Percentiles rank a stretch among this genome's conserved stretches.
phyloP scores from a whole-genome alignment of 2,797 vertebrate genomes.

The Poecilia wingei region DNA sequence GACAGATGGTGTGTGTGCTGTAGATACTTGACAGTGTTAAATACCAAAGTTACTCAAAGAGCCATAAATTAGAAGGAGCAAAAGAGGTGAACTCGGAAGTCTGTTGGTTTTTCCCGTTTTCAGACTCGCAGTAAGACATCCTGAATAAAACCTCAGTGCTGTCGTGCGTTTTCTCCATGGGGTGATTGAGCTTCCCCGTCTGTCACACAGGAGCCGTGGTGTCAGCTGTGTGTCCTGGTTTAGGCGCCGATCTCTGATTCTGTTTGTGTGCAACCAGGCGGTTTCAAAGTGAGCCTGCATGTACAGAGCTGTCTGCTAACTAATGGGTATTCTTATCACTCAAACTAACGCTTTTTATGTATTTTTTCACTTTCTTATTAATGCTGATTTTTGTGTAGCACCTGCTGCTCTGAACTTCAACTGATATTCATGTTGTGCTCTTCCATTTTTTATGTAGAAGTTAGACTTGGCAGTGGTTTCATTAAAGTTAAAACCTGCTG shows the following conservation, averaged over 20 bases:
- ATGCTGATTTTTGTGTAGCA: neutral
- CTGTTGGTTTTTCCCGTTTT: conserved; percentile 55
- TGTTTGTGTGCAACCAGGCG: conserved; percentile 1
- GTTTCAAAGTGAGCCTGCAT: neutral
- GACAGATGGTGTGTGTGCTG: conserved; percentile 68
- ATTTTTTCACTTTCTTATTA: neutral
- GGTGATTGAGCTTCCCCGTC: conserved; percentile 31
- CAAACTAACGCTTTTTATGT: neutral
- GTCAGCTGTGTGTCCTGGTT: neutral
- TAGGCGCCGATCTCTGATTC: conserved; percentile 9
- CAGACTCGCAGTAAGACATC: conserved; percentile 58
- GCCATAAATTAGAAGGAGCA: conserved; percentile 61
- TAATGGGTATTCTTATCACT: conserved; percentile 1
- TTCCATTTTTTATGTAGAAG: neutral
- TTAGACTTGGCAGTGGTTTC: neutral
- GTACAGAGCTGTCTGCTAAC: neutral
- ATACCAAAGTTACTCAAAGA: conserved; percentile 71
- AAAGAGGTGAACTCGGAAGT: conserved; percentile 44
- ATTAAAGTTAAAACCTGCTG: neutral
- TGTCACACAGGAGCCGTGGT: conserved; percentile 33
- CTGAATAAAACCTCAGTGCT: conserved; percentile 64
- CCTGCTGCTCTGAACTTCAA: neutral
- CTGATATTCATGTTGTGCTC: neutral
- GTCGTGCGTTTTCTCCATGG: conserved; percentile 50
- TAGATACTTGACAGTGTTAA: conserved; percentile 60